Conservation (phyloP, 35 echinoderm and acorn worm species). For the Anneissia japonica region DNA sequence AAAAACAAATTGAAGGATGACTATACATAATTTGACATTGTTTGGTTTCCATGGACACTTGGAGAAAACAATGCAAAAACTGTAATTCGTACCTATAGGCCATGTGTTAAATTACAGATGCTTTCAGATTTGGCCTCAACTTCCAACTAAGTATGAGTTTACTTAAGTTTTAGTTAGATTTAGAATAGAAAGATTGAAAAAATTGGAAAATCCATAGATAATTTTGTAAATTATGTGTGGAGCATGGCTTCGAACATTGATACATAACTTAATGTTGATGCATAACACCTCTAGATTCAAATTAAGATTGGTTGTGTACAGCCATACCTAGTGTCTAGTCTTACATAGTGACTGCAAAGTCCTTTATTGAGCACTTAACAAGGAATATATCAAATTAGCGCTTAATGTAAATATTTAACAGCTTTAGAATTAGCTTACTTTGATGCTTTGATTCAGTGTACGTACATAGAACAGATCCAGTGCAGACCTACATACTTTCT, state of each 20-base stretch:
- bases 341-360: background rate
- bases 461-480: background rate
- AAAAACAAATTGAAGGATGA: no score
- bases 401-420: conserved; percentile 2
- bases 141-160: no score
- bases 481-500: background rate
- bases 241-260: background rate
- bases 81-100: no score
- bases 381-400: background rate
- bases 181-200: no score
- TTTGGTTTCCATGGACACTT: background rate
- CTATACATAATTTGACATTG: background rate
- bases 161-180: no score
- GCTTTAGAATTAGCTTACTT: background rate
- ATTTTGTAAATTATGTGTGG: no score
- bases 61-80: background rate
- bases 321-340: background rate
- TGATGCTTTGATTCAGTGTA: background rate
- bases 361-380: background rate
- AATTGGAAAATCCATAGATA: no score
- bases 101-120: no score
- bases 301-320: background rate
- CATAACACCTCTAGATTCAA: background rate
- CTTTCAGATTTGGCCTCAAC: no score
- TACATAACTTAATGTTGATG: background rate